These are phyloP conservation scores for Copidosoma floridanum DNA, from an alignment of 1,140 invertebrate species.

Conservation along the genomic window DNA sequence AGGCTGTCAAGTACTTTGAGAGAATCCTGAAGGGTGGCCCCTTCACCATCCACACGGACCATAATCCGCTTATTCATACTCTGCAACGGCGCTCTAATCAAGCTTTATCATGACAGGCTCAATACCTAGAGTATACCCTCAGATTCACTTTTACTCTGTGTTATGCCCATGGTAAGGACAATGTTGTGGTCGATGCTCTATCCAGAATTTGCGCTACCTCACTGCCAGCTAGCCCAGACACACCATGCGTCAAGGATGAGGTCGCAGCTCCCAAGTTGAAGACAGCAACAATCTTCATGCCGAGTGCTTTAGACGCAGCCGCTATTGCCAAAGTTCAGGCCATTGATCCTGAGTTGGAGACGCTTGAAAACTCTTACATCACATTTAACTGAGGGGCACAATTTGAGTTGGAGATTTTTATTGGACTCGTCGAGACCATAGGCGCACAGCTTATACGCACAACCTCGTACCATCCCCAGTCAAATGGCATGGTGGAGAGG, in stretches of 20 bases:
- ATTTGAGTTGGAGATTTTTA: too few species aligned
- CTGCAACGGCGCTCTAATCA: not conserved
- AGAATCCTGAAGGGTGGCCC: not conserved
- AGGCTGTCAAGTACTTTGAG: too few species aligned
- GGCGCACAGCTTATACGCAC: conserved; percentile 37
- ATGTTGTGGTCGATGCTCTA: not conserved
- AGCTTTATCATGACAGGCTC: not conserved
- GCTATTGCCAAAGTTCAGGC: too few species aligned
- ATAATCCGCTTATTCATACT: not conserved
- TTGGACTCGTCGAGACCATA: conserved; percentile 32
- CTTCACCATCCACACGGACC: not conserved
- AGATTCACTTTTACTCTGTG: not conserved
- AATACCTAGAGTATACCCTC: not conserved
- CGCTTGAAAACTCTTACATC: too few species aligned
- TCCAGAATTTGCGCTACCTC: not conserved
- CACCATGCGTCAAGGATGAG: conserved; percentile 32
- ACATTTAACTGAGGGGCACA: too few species aligned
- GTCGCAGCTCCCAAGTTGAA: too few species aligned
- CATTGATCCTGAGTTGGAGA: too few species aligned
- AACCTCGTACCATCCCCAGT: conserved; percentile 35
- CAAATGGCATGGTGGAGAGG: too few species aligned
- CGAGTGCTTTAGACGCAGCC: too few species aligned
- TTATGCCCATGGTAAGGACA: not conserved
- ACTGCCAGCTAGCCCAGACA: conserved; percentile 33
- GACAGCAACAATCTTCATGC: too few species aligned